A percentile compares a stretch with the other conserved stretches of the same genome.
phyloP scores from a whole-genome alignment of 2,888 invertebrate genomes.

The Caradrina clavipalpis region DNA sequence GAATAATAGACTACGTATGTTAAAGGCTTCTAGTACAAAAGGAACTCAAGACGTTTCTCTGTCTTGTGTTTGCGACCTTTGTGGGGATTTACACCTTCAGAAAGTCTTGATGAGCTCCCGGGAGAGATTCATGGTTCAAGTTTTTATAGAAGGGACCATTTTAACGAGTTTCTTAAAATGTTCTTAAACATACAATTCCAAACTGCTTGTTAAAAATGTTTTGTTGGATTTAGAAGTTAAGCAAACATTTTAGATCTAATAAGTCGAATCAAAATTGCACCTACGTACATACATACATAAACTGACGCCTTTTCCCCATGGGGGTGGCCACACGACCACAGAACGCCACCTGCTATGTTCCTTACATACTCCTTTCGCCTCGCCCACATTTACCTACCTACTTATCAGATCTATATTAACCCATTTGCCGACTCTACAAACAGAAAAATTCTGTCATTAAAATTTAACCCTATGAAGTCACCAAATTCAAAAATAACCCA shows the following conservation, averaged over 20 bases:
- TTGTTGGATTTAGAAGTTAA: background rate
- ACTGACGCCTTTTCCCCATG: no score
- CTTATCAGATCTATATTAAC: no score
- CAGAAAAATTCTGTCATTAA: background rate
- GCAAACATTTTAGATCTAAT: background rate
- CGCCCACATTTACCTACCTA: no score
- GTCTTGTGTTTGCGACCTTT: constrained; percentile 17
- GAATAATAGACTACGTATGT: background rate
- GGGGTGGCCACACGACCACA: no score
- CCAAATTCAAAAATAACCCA: constrained; percentile 38
- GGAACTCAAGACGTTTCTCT: constrained; percentile 9
- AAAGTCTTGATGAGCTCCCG: constrained; percentile 29
- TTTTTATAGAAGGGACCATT: constrained; percentile 13
- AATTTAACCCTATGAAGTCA: constrained; percentile 30
- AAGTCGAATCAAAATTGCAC: no score
- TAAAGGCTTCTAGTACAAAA: background rate
- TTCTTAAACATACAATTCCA: constrained; percentile 1
- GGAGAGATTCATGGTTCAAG: constrained; percentile 11
- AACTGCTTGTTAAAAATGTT: background rate
- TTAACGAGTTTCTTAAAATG: constrained; percentile 21
- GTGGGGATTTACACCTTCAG: constrained; percentile 19
- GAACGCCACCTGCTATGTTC: no score
- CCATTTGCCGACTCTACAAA: background rate
- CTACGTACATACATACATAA: no score
- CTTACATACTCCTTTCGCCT: no score